These are phyloP conservation scores for Pogonus chalceus DNA, from an alignment of 1,140 invertebrate genomes.

Conservation along the genomic window DNA sequence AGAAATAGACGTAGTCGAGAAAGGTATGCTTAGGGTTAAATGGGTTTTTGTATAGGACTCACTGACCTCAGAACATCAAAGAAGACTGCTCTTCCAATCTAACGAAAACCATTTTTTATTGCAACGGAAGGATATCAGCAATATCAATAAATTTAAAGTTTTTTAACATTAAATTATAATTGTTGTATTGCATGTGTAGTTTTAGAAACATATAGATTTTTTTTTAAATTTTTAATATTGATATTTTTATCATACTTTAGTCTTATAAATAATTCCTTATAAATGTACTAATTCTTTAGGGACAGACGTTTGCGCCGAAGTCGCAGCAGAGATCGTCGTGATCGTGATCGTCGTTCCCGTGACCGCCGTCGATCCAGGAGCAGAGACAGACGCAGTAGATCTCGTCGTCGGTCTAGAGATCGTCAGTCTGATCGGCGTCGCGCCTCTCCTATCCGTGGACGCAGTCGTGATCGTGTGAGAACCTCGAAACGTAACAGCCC, in stretches of 20 bases:
- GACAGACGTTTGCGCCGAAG: slow-evolving; percentile 20
- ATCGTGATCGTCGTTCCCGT: background rate
- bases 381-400: slow-evolving; percentile 15
- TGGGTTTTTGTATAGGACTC: no score
- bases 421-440: slow-evolving; percentile 12
- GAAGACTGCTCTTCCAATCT: no score
- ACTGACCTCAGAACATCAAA: no score
- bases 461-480: background rate
- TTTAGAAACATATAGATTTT: no score
- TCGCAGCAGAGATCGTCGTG: slow-evolving; percentile 34
- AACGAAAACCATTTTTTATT: no score
- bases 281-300: no score
- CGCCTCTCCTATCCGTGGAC: slow-evolving; percentile 14
- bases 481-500: slow-evolving; percentile 19
- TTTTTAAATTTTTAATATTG: no score
- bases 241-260: background rate
- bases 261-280: slow-evolving; percentile 7
- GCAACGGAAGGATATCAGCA: no score
- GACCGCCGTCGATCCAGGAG: slow-evolving; percentile 12
- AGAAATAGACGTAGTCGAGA: slow-evolving; percentile 15
- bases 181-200: background rate
- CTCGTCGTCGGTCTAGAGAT: slow-evolving; percentile 17
- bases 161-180: no score
- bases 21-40: slow-evolving; percentile 12
- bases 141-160: no score